Evolutionary conservation across 2,888 invertebrate species (phyloP).

Genomic region (Drosophila recens): DNA sequence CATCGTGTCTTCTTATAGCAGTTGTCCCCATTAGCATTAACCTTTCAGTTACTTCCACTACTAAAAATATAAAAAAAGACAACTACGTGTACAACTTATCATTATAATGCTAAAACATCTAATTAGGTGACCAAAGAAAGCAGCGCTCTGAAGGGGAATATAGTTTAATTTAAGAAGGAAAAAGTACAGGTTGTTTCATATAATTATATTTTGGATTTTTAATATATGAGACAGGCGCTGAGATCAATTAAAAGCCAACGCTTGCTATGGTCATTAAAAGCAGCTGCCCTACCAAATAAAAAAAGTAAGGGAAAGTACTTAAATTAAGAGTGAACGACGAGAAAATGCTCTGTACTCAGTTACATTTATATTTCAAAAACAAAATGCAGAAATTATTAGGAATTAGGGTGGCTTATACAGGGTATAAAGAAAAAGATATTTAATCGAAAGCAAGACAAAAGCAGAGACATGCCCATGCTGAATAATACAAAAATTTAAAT

Average conservation of each 20-base stretch:
- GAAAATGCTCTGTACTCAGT: not conserved
- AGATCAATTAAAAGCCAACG: constrained; percentile 72
- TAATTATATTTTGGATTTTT: constrained; percentile 47
- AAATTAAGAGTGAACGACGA: not conserved
- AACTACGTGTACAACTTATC: constrained; percentile 18
- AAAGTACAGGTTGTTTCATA: constrained; percentile 25
- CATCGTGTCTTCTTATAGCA: constrained; percentile 1
- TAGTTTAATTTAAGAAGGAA: constrained; percentile 24
- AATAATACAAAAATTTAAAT: constrained; percentile 40
- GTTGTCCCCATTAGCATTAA: constrained; percentile 8
- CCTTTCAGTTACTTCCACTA: constrained; percentile 2
- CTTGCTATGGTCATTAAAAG: constrained; percentile 64
- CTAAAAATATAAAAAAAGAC: not conserved
- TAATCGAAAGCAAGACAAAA: constrained; percentile 41
- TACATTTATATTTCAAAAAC: not conserved
- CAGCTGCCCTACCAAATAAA: constrained; percentile 11
- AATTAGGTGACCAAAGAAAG: constrained; percentile 45
- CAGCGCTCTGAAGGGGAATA: constrained; percentile 3
- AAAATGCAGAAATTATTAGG: not conserved
- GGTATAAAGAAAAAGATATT: constrained; percentile 12
- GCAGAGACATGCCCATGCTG: constrained; percentile 28
- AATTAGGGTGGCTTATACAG: not conserved
- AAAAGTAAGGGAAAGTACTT: constrained; percentile 12
- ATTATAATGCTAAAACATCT: constrained; percentile 36
- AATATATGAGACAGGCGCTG: constrained; percentile 62